Percentiles rank a stretch among this genome's conserved stretches.
Conservation (phyloP, 2,888 invertebrate genomes). For the Andricus curvator region DNA sequence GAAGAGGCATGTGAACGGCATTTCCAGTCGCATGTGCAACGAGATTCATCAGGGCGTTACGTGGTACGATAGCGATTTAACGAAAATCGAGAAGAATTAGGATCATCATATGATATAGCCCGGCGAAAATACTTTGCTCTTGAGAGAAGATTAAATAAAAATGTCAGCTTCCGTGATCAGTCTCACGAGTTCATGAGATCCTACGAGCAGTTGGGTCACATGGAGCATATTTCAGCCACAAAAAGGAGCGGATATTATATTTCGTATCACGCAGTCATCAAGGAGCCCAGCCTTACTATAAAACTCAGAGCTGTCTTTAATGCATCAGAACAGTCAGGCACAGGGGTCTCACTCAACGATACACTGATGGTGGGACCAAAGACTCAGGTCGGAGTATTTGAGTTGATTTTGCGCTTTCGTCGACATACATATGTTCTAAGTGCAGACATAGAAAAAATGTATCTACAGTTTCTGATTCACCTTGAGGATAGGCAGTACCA, state of each 20-base stretch:
- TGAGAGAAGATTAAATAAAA: background rate
- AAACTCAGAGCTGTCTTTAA: conserved; percentile 21
- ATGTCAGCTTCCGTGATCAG: background rate
- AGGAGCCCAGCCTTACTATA: conserved; percentile 20
- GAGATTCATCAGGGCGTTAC: background rate
- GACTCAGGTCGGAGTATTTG: too few relatives aligned
- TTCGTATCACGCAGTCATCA: conserved; percentile 13
- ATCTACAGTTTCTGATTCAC: background rate
- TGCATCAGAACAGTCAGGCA: conserved; percentile 37
- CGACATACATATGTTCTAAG: too few relatives aligned
- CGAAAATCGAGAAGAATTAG: background rate
- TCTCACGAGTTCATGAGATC: background rate
- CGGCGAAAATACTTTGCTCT: conserved; percentile 23
- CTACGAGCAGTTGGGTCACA: too few relatives aligned
- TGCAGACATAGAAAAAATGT: conserved; percentile 18
- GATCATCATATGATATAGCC: conserved; percentile 27
- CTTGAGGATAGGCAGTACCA: background rate
- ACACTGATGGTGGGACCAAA: too few relatives aligned
- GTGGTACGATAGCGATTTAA: conserved; percentile 41
- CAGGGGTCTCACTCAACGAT: background rate
- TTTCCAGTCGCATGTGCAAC: background rate
- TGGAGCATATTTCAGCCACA: too few relatives aligned
- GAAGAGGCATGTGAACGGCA: background rate
- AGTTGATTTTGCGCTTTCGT: too few relatives aligned
- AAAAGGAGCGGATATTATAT: conserved; percentile 1